Percentiles rank a stretch among this genome's conserved stretches.
Evolutionary conservation across 2,797 vertebrate species (phyloP).

Genomic region (Coregonus sp.): DNA sequence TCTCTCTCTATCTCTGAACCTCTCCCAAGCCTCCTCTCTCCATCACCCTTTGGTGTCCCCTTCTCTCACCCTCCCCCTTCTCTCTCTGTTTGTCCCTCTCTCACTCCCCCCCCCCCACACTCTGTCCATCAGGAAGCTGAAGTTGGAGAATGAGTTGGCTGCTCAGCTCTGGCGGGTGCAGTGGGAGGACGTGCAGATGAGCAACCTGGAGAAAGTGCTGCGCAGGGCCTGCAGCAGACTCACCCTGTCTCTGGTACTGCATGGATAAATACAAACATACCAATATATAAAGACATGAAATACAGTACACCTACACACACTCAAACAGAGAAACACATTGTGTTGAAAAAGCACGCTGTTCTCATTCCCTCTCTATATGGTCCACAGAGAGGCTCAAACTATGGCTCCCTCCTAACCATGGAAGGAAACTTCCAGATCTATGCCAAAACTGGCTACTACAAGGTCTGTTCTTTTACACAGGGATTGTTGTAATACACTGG

Average conservation of each 20-base stretch:
- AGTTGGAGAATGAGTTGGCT: constrained; percentile 87
- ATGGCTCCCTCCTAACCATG: constrained; percentile 83
- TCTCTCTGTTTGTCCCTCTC: neutral
- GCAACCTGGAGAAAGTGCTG: constrained; percentile 83
- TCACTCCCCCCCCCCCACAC: neutral
- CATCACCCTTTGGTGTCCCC: neutral
- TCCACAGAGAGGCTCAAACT: constrained; percentile 87
- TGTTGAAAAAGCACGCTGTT: neutral
- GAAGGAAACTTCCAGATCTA: constrained; percentile 90
- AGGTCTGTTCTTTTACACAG: constrained; percentile 68
- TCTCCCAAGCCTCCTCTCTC: neutral
- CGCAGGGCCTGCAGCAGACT: constrained; percentile 84
- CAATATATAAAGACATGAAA: neutral
- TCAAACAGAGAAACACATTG: neutral
- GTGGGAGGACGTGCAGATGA: constrained; percentile 88
- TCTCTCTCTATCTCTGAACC: neutral
- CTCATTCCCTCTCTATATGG: neutral
- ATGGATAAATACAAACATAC: neutral
- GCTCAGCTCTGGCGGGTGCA: constrained; percentile 87
- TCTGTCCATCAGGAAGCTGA: constrained; percentile 81
- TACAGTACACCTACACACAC: neutral
- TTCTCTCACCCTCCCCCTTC: neutral
- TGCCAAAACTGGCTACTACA: constrained; percentile 90
- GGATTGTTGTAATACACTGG: neutral
- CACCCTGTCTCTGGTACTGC: constrained; percentile 84